phyloP scores from a whole-genome alignment of 2,797 vertebrate species.

The Somateria mollissima region DNA sequence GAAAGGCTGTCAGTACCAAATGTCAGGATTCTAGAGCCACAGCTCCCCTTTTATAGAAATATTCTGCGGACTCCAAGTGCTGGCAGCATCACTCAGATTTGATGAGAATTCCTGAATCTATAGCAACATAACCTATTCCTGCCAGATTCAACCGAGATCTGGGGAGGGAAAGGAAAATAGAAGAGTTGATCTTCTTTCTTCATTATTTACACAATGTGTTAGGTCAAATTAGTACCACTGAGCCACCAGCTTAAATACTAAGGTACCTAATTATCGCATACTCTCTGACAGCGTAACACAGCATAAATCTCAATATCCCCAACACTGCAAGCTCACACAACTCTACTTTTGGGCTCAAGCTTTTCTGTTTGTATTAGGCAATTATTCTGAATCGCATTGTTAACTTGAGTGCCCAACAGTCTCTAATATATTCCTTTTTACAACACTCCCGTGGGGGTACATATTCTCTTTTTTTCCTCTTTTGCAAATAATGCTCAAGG shows the following conservation, averaged over 20 bases:
- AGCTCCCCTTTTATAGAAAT: neutral
- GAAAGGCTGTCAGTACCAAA: neutral
- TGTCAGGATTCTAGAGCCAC: neutral
- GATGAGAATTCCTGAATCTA: slow-evolving; percentile 17
- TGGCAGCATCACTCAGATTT: neutral
- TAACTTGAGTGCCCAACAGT: neutral
- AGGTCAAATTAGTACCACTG: neutral
- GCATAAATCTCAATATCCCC: neutral
- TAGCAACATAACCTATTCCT: neutral
- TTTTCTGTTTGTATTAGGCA: neutral
- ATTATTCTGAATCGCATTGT: neutral
- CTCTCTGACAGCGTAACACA: neutral
- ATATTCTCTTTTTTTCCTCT: neutral
- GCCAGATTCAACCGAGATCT: neutral
- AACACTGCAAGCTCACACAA: neutral
- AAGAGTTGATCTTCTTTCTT: neutral
- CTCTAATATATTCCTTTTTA: neutral
- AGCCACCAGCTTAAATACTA: neutral
- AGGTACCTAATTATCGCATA: neutral
- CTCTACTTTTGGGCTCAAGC: neutral
- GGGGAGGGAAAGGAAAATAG: neutral
- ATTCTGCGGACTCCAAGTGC: neutral
- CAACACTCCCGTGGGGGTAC: neutral
- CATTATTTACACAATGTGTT: neutral
- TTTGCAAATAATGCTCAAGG: neutral